Evolutionary conservation across 2,797 vertebrate species (phyloP).

Genomic region (Ptychobarbus kaznakovi): DNA sequence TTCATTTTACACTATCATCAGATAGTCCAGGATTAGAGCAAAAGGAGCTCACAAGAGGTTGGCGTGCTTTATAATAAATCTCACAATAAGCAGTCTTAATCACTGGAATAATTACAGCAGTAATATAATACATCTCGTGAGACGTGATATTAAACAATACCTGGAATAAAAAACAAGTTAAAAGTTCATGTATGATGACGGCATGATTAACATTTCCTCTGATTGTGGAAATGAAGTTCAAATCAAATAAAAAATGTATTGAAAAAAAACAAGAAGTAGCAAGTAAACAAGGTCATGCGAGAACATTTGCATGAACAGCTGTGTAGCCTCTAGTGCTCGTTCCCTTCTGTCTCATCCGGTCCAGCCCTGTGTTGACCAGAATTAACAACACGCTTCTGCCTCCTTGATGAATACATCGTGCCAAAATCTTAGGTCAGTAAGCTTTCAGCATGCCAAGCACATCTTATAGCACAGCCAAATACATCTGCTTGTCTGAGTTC

Average conservation of each 20-base stretch:
- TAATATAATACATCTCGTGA: not conserved
- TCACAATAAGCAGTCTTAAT: not conserved
- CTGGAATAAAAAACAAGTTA: not conserved
- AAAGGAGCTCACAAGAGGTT: not conserved
- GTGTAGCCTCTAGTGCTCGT: constrained; percentile 55
- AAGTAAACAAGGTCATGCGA: constrained; percentile 67
- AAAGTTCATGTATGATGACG: not conserved
- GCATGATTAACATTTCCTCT: not conserved
- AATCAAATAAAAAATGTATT: constrained; percentile 4
- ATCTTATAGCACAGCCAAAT: constrained; percentile 20
- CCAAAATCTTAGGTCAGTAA: constrained; percentile 39
- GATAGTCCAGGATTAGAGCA: not conserved
- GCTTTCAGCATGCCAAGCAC: not conserved
- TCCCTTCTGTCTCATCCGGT: constrained; percentile 48
- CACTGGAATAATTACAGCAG: not conserved
- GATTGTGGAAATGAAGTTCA: constrained; percentile 15
- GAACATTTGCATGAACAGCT: constrained; percentile 64
- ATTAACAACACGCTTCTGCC: constrained; percentile 51
- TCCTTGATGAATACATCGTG: constrained; percentile 40
- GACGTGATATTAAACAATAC: constrained; percentile 1
- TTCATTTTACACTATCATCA: not conserved
- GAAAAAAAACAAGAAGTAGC: constrained; percentile 41
- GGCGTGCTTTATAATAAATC: not conserved
- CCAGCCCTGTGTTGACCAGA: constrained; percentile 45
- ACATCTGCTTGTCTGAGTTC: not conserved